Evolutionary conservation across 2,797 vertebrate genomes (phyloP).

Genomic region (Tadarida brasiliensis): DNA sequence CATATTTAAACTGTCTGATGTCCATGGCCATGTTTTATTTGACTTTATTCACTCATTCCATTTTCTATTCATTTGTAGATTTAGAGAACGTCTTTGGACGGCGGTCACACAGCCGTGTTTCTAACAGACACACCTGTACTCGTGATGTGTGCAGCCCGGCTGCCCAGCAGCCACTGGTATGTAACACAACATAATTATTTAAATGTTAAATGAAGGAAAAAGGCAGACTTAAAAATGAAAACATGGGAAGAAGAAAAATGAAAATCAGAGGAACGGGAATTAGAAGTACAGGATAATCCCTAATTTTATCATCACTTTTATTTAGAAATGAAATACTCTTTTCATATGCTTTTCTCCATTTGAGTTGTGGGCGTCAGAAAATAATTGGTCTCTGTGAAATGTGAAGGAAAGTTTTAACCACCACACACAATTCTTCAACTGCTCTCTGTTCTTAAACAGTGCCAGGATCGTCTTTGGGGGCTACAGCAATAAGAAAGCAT

Average conservation of each 20-base stretch:
- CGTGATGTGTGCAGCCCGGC: neutral
- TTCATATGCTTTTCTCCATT: conserved; percentile 15
- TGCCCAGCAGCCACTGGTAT: neutral
- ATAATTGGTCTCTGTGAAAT: conserved; percentile 65
- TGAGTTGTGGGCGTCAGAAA: conserved; percentile 38
- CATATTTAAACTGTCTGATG: neutral
- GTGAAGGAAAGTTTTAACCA: conserved; percentile 66
- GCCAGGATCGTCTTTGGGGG: conserved; percentile 33
- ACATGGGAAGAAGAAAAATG: neutral
- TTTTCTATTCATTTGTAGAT: neutral
- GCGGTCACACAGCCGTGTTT: neutral
- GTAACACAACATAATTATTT: neutral
- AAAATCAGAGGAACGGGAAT: conserved; percentile 18
- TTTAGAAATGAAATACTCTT: conserved; percentile 36
- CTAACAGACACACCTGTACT: neutral
- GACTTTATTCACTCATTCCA: neutral
- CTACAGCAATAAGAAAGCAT: neutral
- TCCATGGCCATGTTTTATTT: neutral
- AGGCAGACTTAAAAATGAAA: neutral
- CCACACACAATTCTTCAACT: conserved; percentile 3
- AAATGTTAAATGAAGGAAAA: neutral
- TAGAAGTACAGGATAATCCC: neutral
- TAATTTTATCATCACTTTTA: conserved; percentile 31
- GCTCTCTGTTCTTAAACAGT: conserved; percentile 56
- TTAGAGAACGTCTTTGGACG: neutral